Evolutionary conservation across 2,888 invertebrate species (phyloP), one percentile per base, ranked within the genome.

Genomic region (Mesorhabditis belari): DNA sequence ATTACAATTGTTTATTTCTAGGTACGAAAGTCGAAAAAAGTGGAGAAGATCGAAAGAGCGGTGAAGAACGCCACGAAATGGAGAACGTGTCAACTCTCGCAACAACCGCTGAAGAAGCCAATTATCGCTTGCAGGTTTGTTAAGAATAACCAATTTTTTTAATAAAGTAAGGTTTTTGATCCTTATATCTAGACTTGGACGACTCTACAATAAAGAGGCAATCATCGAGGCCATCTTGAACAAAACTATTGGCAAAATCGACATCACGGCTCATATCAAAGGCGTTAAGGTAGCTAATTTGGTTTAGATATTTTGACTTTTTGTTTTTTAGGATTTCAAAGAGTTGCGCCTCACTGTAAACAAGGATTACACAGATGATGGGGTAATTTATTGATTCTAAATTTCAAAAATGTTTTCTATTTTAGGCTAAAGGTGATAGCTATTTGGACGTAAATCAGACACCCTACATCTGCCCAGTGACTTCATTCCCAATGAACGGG

Each of bases 11-110:
- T 35, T n/a, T 35, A 17, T 35, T 35, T 35, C 81, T 85, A 93
- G 19, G 93, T 94, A 5, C 86, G 88, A 68, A 85, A 88, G 9
- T 92, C 91, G 81, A 90, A 92, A 83, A 92, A 91, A 81, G 89
- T 89, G 52, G 92, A 93, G 84, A 89, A 91, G 90, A 92, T 94
- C 88, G 95, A 95, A 81, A 94, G 92, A 85, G 89, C 90, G 81
- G 88, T 94, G 0, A 93, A 93, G 80, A 85, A 91, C 52, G 89
- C 90, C 25, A 93, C 92, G 75, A 90, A 90, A 78, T 98, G 96
- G 96, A 87, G 88, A 62, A 91, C 92, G 82, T 98, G 98, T 81
- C 88, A 91, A 4, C 85, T 96, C 59, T 90, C 91, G 0, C 95
- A 96, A 80, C 87, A 91, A 80, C 87, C 81, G 19, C 63, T 79